A percentile compares a stretch with the other conserved stretches of the same genome.
These are phyloP conservation scores for Lethenteron camtschaticum DNA, from an alignment of 2,113 vertebrate species.

Conservation along the genomic window DNA sequence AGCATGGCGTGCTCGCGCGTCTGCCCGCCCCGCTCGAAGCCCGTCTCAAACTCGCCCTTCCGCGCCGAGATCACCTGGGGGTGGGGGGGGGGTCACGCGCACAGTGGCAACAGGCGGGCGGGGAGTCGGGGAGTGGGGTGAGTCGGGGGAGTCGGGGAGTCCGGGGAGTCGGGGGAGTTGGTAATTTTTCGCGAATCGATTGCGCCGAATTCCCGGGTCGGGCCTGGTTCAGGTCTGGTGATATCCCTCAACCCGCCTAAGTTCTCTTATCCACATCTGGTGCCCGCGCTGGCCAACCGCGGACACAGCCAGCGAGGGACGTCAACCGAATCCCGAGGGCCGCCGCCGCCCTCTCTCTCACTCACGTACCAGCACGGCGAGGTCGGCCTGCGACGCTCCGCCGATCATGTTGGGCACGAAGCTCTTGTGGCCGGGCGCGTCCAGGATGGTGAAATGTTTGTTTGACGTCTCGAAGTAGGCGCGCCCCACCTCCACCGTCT, in stretches of 20 bases:
- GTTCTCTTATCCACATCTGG: too few species aligned
- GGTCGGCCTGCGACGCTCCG: slow-evolving; percentile 84
- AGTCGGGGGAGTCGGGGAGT: background rate
- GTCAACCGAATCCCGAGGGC: too few species aligned
- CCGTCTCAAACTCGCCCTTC: slow-evolving; percentile 98
- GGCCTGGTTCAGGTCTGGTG: too few species aligned
- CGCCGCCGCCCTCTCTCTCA: slow-evolving; percentile 3
- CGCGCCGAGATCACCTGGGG: slow-evolving; percentile 80
- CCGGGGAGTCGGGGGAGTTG: too few species aligned
- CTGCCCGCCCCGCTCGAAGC: slow-evolving; percentile 95
- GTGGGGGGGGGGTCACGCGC: background rate
- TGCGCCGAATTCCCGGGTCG: too few species aligned
- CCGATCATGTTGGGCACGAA: slow-evolving; percentile 99
- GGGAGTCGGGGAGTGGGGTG: background rate
- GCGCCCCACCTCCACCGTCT: slow-evolving; percentile 92
- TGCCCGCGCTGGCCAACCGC: too few species aligned
- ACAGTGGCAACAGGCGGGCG: too few species aligned
- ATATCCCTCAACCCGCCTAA: too few species aligned
- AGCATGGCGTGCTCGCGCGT: slow-evolving; percentile 96
- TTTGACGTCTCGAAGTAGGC: slow-evolving; percentile 97
- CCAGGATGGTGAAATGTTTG: slow-evolving; percentile 95
- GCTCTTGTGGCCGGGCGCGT: slow-evolving; percentile 95
- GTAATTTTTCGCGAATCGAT: too few species aligned
- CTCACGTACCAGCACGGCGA: slow-evolving; percentile 74
- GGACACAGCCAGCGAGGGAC: too few species aligned